Evolutionary conservation across 2,797 vertebrate species (phyloP).

Genomic region (Luscinia megarhynchos): DNA sequence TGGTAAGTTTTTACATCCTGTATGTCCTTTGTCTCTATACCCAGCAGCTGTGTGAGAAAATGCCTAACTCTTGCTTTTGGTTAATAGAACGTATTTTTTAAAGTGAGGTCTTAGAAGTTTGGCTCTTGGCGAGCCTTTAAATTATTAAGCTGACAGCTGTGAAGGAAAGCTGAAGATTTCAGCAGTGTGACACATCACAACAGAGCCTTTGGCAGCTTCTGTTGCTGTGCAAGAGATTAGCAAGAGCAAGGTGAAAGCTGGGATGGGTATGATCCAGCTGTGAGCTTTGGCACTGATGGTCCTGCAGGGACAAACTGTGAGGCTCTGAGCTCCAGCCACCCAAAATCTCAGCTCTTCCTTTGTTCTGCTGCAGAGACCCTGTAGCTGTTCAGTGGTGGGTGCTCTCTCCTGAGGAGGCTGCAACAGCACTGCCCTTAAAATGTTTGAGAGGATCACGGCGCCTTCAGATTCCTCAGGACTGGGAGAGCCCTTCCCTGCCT

Average conservation of each 20-base stretch:
- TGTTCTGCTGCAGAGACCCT: background rate
- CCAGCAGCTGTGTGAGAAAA: background rate
- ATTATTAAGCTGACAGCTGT: background rate
- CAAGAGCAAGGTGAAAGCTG: background rate
- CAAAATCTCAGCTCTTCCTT: background rate
- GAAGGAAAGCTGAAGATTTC: background rate
- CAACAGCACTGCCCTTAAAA: background rate
- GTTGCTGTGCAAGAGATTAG: background rate
- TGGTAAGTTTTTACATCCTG: background rate
- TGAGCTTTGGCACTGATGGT: background rate
- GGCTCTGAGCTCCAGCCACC: background rate
- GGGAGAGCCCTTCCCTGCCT: background rate
- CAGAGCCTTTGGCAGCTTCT: background rate
- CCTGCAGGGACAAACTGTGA: background rate
- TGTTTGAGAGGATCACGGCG: fast-evolving
- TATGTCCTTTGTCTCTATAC: background rate
- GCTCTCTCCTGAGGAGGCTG: background rate
- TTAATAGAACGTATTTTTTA: background rate
- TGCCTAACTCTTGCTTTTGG: background rate
- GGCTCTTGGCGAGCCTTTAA: background rate
- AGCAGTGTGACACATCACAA: background rate
- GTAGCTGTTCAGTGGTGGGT: background rate
- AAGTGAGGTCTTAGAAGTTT: background rate
- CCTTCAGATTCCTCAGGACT: background rate
- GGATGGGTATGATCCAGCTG: fast-evolving